phyloP scores from a whole-genome alignment of 2,113 vertebrate species.

The Plestiodon gilberti region DNA sequence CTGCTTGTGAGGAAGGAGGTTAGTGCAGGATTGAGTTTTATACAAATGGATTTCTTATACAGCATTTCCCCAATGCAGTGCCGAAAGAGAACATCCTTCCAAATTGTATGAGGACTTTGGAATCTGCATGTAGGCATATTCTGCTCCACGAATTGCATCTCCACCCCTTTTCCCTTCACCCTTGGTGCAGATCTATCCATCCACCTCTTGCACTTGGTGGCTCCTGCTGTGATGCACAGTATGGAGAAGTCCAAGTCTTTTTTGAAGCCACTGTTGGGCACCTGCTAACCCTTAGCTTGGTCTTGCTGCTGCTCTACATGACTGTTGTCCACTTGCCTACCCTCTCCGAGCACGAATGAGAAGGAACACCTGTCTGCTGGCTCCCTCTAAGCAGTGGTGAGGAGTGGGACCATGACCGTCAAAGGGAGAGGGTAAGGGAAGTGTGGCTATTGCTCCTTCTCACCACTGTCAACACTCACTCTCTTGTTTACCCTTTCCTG shows the following conservation, averaged over 20 bases:
- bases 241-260: not conserved
- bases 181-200: not conserved
- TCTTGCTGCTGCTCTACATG: no score
- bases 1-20: not conserved
- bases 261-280: not conserved
- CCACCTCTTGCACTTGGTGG: not conserved
- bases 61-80: not conserved
- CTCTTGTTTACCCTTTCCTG: not conserved
- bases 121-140: not conserved
- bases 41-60: not conserved
- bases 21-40: not conserved
- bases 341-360: not conserved
- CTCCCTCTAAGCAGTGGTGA: no score
- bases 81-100: not conserved
- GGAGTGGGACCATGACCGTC: not conserved
- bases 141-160: not conserved
- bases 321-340: not conserved
- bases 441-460: no score
- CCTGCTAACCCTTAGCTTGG: not conserved
- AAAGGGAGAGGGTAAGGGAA: not conserved
- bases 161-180: not conserved
- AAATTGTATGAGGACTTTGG: not conserved
- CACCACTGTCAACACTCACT: not conserved
- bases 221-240: not conserved
- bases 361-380: no score